Conservation (phyloP, 1,140 invertebrate genomes). For the Venustaconcha ellipsiformis region DNA sequence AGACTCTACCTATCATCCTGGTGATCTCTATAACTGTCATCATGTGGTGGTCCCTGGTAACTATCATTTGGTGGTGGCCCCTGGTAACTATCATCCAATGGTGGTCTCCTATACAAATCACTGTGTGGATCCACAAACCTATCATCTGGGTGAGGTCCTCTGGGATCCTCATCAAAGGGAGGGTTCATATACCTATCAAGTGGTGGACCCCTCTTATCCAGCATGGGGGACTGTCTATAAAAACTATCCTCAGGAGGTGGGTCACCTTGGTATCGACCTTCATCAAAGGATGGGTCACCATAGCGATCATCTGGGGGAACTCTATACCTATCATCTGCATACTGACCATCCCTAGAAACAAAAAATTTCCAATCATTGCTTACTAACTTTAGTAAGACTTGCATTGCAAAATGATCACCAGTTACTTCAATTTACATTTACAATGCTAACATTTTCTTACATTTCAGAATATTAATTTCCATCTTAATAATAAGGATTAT, state of each 20-base stretch:
- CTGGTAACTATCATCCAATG: conserved; percentile 28
- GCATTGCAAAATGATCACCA: no score
- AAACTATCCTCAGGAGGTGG: conserved; percentile 27
- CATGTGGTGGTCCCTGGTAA: conserved; percentile 8
- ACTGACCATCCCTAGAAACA: conserved; percentile 3
- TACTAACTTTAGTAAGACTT: no score
- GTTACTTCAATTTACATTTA: no score
- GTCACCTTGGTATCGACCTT: conserved; percentile 14
- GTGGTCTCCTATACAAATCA: no score
- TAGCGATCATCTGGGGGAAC: conserved; percentile 30
- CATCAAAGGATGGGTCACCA: conserved; percentile 33
- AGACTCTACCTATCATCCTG: conserved; percentile 20
- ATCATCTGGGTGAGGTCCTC: neutral
- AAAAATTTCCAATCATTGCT: no score
- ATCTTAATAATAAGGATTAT: no score
- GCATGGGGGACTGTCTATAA: conserved; percentile 33
- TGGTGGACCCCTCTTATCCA: conserved; percentile 23
- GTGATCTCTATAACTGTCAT: conserved; percentile 12
- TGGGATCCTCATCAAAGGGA: conserved; percentile 28
- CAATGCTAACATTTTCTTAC: no score
- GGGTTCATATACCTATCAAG: conserved; percentile 26
- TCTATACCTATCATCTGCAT: conserved; percentile 8
- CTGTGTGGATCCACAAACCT: no score
- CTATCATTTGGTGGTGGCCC: conserved; percentile 8
- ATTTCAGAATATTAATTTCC: no score